A percentile compares a stretch with the other conserved stretches of the same genome.
Conservation (phyloP, 2,113 vertebrate genomes). For the Notarius quadriscutis region DNA sequence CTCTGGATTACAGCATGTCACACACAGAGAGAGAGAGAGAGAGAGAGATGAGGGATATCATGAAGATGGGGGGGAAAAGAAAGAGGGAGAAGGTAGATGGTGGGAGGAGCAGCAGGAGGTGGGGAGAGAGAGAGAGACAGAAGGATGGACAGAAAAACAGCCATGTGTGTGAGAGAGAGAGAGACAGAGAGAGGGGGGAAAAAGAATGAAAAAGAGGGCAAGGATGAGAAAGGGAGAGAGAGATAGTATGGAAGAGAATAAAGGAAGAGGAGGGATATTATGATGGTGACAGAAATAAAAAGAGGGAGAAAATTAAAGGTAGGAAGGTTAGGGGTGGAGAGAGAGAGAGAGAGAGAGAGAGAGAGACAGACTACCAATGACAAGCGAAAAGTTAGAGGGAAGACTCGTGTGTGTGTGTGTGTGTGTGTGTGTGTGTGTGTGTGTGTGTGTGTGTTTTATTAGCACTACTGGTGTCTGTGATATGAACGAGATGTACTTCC, state of each 20-base stretch:
- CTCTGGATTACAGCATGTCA: slow-evolving; percentile 15
- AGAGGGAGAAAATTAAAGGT: not conserved
- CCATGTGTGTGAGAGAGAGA: not conserved
- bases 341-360: not conserved
- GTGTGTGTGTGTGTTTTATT: not conserved
- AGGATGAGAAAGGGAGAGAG: not conserved
- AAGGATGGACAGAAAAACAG: not conserved
- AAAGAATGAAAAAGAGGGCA: not conserved
- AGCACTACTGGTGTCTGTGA: not conserved
- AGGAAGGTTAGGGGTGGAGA: not conserved
- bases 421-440: not conserved
- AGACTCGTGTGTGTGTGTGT: not conserved
- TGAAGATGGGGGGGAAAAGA: not conserved
- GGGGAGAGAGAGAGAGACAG: not conserved
- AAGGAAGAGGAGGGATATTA: not conserved
- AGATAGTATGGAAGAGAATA: not conserved
- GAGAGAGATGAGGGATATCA: not conserved
- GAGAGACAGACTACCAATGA: not conserved
- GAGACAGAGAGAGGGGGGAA: not conserved
- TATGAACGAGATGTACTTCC: not conserved
- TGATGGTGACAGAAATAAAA: not conserved
- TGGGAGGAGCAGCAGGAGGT: not conserved
- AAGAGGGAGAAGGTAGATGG: not conserved
- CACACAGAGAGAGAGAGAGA: not conserved
- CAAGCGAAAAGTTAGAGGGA: not conserved